phyloP scores from a whole-genome alignment of 2,797 vertebrate genomes.

The Pangasius mekongensis region DNA sequence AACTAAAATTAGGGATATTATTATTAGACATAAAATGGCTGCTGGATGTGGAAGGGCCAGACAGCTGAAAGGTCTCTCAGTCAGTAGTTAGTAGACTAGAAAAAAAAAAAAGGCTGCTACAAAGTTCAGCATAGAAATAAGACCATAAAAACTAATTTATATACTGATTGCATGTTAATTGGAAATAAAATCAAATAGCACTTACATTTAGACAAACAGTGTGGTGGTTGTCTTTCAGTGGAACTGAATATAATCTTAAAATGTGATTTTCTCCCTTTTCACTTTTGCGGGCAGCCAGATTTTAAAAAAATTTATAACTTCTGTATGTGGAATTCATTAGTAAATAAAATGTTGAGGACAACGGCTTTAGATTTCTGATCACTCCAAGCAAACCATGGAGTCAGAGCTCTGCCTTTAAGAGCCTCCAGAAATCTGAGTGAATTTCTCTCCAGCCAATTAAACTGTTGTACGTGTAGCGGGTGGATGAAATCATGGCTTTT shows the following conservation, averaged over 20 bases:
- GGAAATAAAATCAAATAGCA: not conserved
- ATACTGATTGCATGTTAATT: not conserved
- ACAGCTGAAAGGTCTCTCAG: not conserved
- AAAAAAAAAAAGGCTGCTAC: not conserved
- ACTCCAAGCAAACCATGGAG: not conserved
- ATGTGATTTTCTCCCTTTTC: not conserved
- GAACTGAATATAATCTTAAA: not conserved
- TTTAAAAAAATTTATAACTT: not conserved
- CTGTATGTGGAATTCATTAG: not conserved
- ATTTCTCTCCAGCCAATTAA: not conserved
- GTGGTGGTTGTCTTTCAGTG: not conserved
- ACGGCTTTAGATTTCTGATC: not conserved
- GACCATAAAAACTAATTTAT: not conserved
- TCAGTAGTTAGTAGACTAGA: not conserved
- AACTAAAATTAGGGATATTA: not conserved
- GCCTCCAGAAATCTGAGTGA: not conserved
- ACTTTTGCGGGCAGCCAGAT: not conserved
- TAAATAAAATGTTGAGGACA: not conserved
- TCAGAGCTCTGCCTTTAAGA: not conserved
- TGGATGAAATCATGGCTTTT: not conserved
- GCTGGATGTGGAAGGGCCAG: not conserved
- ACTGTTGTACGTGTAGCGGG: not conserved
- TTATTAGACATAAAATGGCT: not conserved
- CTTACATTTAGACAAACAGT: not conserved
- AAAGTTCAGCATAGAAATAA: not conserved